Evolutionary conservation across 2,797 vertebrate species (phyloP).

Genomic region (Buphagus erythrorhynchus): DNA sequence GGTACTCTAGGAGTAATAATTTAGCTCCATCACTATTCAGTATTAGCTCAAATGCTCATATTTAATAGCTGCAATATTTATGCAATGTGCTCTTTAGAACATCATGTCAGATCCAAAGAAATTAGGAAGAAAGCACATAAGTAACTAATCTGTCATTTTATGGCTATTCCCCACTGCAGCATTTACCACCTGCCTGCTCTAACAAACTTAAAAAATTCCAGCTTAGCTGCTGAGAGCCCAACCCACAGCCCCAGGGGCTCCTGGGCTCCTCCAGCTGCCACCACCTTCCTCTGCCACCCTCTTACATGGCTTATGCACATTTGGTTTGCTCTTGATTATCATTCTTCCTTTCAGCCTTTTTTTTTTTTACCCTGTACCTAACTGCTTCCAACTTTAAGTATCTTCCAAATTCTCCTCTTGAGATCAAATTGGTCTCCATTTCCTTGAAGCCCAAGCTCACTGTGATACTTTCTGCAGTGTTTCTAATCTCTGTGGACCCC

Average conservation of each 20-base stretch:
- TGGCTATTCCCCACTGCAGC: background rate
- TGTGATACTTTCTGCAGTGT: background rate
- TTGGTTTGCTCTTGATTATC: background rate
- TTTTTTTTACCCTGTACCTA: no score
- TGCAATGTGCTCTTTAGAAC: background rate
- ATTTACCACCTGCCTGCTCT: background rate
- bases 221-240: background rate
- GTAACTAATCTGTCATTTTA: background rate
- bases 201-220: background rate
- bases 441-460: background rate
- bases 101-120: background rate
- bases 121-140: background rate
- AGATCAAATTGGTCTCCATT: background rate
- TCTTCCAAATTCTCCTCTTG: background rate
- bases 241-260: background rate
- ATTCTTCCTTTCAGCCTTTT: background rate
- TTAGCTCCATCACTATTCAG: background rate
- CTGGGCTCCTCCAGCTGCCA: background rate
- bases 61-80: background rate
- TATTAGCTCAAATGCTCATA: background rate
- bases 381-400: background rate
- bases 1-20: background rate
- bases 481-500: background rate
- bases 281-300: background rate
- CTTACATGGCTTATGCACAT: background rate